These are phyloP conservation scores for Hesperia comma DNA, from an alignment of 2,888 invertebrate genomes.

Conservation along the genomic window DNA sequence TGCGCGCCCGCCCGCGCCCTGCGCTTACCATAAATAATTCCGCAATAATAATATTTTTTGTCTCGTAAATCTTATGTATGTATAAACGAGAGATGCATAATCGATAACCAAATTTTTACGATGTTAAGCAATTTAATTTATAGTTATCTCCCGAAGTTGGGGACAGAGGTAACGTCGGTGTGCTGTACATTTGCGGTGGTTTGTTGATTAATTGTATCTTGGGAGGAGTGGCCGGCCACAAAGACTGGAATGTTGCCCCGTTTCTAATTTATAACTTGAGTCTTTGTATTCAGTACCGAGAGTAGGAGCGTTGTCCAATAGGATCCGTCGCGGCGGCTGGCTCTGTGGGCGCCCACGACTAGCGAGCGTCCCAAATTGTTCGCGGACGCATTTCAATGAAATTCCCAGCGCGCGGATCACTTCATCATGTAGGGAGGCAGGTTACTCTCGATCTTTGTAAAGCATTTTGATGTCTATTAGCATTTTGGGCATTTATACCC, in stretches of 20 bases:
- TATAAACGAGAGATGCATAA: conserved; percentile 39
- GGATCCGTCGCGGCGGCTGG: too few relatives aligned
- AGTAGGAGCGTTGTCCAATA: background rate
- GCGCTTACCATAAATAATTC: conserved; percentile 45
- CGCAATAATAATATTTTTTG: conserved; percentile 62
- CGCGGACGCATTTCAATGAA: too few relatives aligned
- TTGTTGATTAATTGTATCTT: conserved; percentile 73
- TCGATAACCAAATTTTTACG: conserved; percentile 34
- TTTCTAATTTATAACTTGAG: conserved; percentile 9
- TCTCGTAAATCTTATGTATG: conserved; percentile 50
- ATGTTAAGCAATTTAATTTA: conserved; percentile 28
- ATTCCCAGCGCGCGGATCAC: too few relatives aligned
- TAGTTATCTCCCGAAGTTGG: conserved; percentile 31
- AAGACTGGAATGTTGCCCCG: conserved; percentile 27
- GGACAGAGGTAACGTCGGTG: conserved; percentile 21
- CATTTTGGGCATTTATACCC: conserved; percentile 43
- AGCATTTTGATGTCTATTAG: conserved; percentile 41
- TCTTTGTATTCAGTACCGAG: background rate
- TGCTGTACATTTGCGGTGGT: conserved; percentile 36
- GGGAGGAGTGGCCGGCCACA: conserved; percentile 19
- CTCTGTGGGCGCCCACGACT: too few relatives aligned
- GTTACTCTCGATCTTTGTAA: conserved; percentile 31
- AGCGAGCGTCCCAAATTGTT: too few relatives aligned
- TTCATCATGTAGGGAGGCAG: conserved; percentile 9
- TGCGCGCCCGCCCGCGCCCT: conserved; percentile 45